Evolutionary conservation across 2,113 vertebrate species (phyloP), one percentile per base, ranked within the genome.

Genomic region (Baryphthengus martii): DNA sequence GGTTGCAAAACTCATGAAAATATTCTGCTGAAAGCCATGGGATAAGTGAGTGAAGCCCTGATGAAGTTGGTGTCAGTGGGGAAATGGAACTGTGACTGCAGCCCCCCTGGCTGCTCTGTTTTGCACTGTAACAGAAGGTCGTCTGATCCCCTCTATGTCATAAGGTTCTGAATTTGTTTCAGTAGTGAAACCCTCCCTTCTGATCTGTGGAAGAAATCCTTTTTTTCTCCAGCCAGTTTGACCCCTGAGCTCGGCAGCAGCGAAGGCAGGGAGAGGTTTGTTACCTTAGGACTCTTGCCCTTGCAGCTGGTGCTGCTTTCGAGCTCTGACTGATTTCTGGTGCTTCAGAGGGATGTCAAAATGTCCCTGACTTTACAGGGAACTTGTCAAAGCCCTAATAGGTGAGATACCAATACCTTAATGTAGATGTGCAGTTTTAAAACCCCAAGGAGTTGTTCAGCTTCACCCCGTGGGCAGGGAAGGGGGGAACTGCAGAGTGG

Each of bases 381-480:
- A 78, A 40, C 58, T 87, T 85, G 59, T 92, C 75, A 93, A 66
- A 95, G 79, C 70, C 23, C 24, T 72, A 29, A 25, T 81, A 7
- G 14, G 28, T 14, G 75, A 85, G 55, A 45, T 45, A 33, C n/a
- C 2, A 4, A 13, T 39, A 50, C 70, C 75, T 80, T 77, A 70
- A 86, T 77, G 90, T 39, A 55, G 67, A 90, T 88, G 45, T 77
- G 85, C 68, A 62, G 76, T n/a, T 90, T 70, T 88, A 28, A 90
- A 80, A 49, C 67, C 67, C 75, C 16, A 9, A 52, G 80, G 87
- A 85, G 58, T 17, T 86, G 29, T 81, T 89, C 12, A 13, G 81
- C 53, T 89, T 94, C 56, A n/a, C 42, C 44, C 49, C 6, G 0
- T 4, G 2, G 84, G 26, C 25, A 10, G 42, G 35, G 71, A 50